Evolutionary conservation across 2,113 vertebrate genomes (phyloP), one percentile per base, ranked within the genome.

Genomic region (Nycticryphes semicollaris): DNA sequence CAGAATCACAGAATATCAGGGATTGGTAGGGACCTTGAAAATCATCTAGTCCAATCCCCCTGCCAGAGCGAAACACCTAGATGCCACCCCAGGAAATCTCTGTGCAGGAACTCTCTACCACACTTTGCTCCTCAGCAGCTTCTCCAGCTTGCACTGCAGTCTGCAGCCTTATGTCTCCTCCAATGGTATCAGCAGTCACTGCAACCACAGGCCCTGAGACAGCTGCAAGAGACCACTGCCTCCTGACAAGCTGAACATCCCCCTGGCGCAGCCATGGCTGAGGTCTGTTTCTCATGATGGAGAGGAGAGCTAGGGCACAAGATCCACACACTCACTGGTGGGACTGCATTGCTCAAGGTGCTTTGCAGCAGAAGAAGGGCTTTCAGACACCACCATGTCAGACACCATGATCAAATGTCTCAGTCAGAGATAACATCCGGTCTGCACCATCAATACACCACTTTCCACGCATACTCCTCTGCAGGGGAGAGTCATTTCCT

Each of bases 251-350:
- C 9, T 12, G 7, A 50, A 76, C 16, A 28, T 1, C 9, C 10
- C 35, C 47, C 50, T 45, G n/a, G n/a, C 23, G 60, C 27, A 39
- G 27, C 17, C 8, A 0, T 14, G 14, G 17, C 30, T 45, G 37
- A 15, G 33, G 21, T 25, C 21, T 27, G 3, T 17, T 90, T 83
- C 8, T 17, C 18, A 1, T 5, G 31, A 41, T 7, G 31, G 23
- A 82, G 9, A n/a, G 37, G 54, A 83, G 30, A 82, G 18, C 18
- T n/a, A 31, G 41, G 8, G 8, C 2, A 2, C 24, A 24, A 73
- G 9, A 74, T 25, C 0, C 0, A 16, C 15, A 2, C 2, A 1
- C 24, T 77, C 9, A 9, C 54, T n/a, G 56, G 20, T 31, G 31
- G 7, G 20, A 72, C 20, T 18, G 11, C 1, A 1, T 12, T 74